A percentile compares a stretch with the other conserved stretches of the same genome.
Conservation (phyloP, 53 echinoderm and acorn worm genomes). For the Echinometra lucunter region DNA sequence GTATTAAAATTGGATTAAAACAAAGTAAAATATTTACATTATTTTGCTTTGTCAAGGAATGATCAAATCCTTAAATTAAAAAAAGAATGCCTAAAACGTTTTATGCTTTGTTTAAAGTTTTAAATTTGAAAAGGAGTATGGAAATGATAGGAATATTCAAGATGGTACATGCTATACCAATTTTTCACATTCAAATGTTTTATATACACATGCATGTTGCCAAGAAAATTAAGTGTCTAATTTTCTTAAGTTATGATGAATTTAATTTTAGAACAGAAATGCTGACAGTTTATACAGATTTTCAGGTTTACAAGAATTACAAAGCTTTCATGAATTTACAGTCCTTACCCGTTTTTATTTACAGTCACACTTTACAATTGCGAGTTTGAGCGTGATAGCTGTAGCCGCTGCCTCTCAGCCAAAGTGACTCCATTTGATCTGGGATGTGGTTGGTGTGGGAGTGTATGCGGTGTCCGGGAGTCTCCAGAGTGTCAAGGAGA, state of each 20-base stretch:
- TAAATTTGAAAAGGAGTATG: not conserved
- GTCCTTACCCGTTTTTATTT: not conserved
- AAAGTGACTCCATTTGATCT: constrained; percentile 3
- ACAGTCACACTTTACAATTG: constrained; percentile 64
- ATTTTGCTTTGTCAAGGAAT: not conserved
- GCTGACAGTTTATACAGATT: not conserved
- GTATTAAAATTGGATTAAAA: no score
- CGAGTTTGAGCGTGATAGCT: constrained; percentile 58
- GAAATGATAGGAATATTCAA: not conserved
- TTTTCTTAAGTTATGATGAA: not conserved
- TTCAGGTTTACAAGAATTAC: not conserved
- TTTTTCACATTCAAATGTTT: not conserved
- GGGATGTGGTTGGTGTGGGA: constrained; percentile 62
- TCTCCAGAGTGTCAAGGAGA: constrained; percentile 27
- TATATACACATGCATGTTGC: not conserved
- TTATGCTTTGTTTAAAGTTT: no score
- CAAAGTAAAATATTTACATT: no score
- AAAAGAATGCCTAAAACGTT: no score
- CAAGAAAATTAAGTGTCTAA: not conserved
- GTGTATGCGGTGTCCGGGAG: constrained; percentile 20
- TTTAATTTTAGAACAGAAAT: not conserved
- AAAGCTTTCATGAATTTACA: not conserved
- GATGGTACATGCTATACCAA: not conserved
- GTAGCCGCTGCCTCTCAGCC: constrained; percentile 57
- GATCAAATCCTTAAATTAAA: not conserved